phyloP scores from a whole-genome alignment of 2,888 invertebrate species.

The Octodonta nipae region DNA sequence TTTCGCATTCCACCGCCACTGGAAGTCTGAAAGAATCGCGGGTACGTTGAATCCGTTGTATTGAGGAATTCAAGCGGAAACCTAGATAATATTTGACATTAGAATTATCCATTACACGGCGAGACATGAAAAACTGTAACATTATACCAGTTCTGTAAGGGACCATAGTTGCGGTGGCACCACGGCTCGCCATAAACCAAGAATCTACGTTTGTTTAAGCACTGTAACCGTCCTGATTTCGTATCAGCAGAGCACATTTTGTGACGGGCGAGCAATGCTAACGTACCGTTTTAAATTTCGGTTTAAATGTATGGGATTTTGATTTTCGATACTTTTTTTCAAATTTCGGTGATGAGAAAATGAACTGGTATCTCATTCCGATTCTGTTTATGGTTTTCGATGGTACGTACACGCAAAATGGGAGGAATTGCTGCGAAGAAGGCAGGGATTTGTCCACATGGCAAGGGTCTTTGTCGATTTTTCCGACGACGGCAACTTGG shows the following conservation, averaged over 20 bases:
- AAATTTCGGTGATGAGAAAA: too few species aligned
- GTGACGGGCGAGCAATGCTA: too few species aligned
- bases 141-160: slow-evolving; percentile 6
- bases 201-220: too few species aligned
- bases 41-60: slow-evolving; percentile 18
- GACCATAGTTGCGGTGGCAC: slow-evolving; percentile 15
- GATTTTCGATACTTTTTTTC: too few species aligned
- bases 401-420: neutral
- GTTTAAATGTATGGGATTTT: too few species aligned
- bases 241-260: too few species aligned
- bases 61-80: slow-evolving; percentile 29
- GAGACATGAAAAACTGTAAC: slow-evolving; percentile 20
- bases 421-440: slow-evolving; percentile 13
- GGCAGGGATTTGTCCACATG: slow-evolving; percentile 18
- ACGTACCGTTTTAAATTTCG: too few species aligned
- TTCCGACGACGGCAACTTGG: slow-evolving; percentile 24
- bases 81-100: slow-evolving; percentile 32
- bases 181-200: too few species aligned
- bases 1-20: slow-evolving; percentile 13
- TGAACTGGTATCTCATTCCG: too few species aligned
- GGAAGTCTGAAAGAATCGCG: slow-evolving; percentile 21
- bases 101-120: slow-evolving; percentile 25
- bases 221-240: too few species aligned
- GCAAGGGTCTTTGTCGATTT: slow-evolving; percentile 23
- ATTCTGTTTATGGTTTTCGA: too few species aligned